Percentiles rank a stretch among this genome's conserved stretches.
Conservation (phyloP, 1,140 invertebrate genomes). For the Gonioctena quinquepunctata region DNA sequence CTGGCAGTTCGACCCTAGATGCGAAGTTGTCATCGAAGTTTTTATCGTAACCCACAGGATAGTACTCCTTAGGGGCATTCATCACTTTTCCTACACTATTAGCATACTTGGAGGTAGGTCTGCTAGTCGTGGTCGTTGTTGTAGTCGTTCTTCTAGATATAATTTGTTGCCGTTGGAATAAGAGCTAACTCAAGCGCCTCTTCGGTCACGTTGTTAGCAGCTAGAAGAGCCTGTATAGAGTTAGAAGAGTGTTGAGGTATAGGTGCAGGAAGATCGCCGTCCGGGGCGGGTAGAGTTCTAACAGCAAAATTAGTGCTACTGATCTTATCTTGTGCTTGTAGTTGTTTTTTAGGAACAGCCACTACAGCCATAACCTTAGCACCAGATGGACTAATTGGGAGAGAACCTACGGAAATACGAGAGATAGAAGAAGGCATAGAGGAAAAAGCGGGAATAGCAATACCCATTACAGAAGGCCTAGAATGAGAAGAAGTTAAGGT, state of each 20-base stretch:
- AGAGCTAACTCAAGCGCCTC: conserved; percentile 56
- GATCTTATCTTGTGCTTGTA: conserved; percentile 40
- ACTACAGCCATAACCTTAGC: conserved; percentile 38
- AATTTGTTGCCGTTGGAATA: conserved; percentile 45
- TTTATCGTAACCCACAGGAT: conserved; percentile 83
- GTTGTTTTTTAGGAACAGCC: conserved; percentile 34
- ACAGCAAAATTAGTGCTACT: conserved; percentile 46
- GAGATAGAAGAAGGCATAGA: conserved; percentile 61
- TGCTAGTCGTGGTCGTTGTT: conserved; percentile 38
- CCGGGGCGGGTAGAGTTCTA: conserved; percentile 34
- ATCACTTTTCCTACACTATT: conserved; percentile 71
- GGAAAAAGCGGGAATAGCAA: conserved; percentile 56
- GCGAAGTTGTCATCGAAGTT: conserved; percentile 87
- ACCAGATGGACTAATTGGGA: conserved; percentile 10
- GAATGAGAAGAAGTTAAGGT: conserved; percentile 51
- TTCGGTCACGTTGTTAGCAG: conserved; percentile 49
- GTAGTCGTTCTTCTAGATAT: conserved; percentile 37
- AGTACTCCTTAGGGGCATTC: conserved; percentile 87
- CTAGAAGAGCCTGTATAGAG: conserved; percentile 38
- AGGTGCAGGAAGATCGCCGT: conserved; percentile 27
- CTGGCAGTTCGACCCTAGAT: conserved; percentile 79
- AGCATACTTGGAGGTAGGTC: conserved; percentile 41
- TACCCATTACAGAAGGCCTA: conserved; percentile 42
- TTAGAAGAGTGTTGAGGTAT: conserved; percentile 35
- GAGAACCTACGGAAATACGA: conserved; percentile 49